Evolutionary conservation across 2,888 invertebrate species (phyloP), one percentile per base, ranked within the genome.

Genomic region (Xylota sylvarum): DNA sequence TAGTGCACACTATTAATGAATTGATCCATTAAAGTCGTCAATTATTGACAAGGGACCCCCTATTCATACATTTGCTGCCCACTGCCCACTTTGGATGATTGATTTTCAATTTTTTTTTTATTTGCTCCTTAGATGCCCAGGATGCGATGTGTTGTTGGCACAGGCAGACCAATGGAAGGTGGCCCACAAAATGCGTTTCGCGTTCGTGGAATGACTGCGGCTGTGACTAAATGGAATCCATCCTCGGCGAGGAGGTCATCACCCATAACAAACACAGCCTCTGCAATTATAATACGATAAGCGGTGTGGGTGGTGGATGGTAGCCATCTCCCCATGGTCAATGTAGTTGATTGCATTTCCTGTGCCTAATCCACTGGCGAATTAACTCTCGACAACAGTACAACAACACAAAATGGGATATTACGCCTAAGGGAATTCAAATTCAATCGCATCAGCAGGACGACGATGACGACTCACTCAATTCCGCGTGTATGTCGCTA

Each of bases 211-310:
- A 70, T 58, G 30, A 35, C 50, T 74, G 52, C 50, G 50, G 52
- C 35, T 52, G 62, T 19, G 50, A 27, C 55, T 7, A 60, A 64
- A 58, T 40, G 62, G 17, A 48, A 64, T 58, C 55, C 5, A 72
- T 55, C 30, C 40, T 64, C 64, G 23, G 46, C n/a, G 64, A 62
- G 76, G 80, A 69, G 80, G 74, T 76, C 69, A 69, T 48, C 72
- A 48, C 46, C 56, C 48, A 79, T n/a, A 73, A 43, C 73, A 46
- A 60, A 65, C 55, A 67, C 56, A 67, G 88, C 90, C 89, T 88
- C 88, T 88, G 88, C 90, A 88, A 90, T 89, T 89, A 81, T 81
- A 77, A 77, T 81, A 62, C 77, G 77, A 76, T 72, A 70, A 58
- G 64, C 12, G 43, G n/a, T 40, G n/a, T n/a, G 50, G 62, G 67